phyloP scores from a whole-genome alignment of 2,797 vertebrate species.

The Sternarchorhynchus goeldii region DNA sequence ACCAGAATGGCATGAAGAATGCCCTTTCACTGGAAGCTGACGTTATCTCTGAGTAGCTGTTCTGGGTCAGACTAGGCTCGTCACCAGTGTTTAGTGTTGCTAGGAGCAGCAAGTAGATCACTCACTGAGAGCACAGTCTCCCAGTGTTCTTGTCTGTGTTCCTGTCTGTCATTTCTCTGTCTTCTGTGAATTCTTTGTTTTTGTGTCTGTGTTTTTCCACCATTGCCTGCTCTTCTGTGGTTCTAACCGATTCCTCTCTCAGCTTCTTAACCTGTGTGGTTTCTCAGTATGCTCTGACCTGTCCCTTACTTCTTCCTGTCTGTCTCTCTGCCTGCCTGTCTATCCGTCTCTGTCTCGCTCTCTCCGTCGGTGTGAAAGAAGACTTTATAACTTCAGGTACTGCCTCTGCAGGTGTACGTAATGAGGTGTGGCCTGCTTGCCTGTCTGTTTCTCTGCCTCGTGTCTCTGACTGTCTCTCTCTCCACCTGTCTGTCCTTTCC shows the following conservation, averaged over 20 bases:
- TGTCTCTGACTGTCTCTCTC: slow-evolving; percentile 24
- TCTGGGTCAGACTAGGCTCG: not conserved
- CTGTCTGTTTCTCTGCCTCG: slow-evolving; percentile 51
- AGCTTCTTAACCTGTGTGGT: slow-evolving; percentile 63
- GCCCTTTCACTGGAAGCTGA: slow-evolving; percentile 4
- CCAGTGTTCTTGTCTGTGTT: slow-evolving; percentile 43
- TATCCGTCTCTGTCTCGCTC: slow-evolving; percentile 57
- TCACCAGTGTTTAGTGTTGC: slow-evolving; percentile 5
- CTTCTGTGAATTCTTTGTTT: slow-evolving; percentile 30
- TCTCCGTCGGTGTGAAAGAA: slow-evolving; percentile 79
- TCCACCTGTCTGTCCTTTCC: slow-evolving; percentile 17
- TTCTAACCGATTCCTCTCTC: slow-evolving; percentile 51
- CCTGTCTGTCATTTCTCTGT: slow-evolving; percentile 43
- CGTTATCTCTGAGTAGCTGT: not conserved
- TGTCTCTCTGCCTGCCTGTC: slow-evolving; percentile 55
- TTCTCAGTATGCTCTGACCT: slow-evolving; percentile 70
- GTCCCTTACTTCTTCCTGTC: slow-evolving; percentile 73
- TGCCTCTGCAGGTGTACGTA: slow-evolving; percentile 83
- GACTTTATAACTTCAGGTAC: slow-evolving; percentile 86
- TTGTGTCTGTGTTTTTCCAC: slow-evolving; percentile 30
- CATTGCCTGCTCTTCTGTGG: slow-evolving; percentile 32
- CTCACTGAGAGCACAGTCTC: slow-evolving; percentile 47
- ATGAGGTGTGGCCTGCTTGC: slow-evolving; percentile 64
- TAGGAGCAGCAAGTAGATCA: slow-evolving; percentile 1
- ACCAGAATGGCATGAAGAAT: not conserved